Base-by-base conservation (phyloP, 2,113 vertebrate genomes). In the Semnornis frantzii region DNA sequence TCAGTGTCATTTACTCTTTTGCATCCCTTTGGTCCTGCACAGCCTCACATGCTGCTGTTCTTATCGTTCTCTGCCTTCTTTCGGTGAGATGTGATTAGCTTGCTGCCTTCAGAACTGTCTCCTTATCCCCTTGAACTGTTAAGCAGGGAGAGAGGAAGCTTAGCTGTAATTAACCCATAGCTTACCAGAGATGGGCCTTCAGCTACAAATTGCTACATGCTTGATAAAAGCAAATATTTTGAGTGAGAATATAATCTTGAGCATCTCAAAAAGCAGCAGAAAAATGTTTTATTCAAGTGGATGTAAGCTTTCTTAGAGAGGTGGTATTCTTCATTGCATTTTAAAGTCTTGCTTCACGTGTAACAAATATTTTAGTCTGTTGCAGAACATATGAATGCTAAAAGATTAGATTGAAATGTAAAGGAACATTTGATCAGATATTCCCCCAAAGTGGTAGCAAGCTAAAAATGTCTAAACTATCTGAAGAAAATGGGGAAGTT, bases 91-190 rank as follows among this genome's bases (percentile, higher is more conserved):
- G 69, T 48, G 91, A 75, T 87, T 71, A 87, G 48, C 52, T 59
- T 85, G 33, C 65, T 80, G 58, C 87, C 68, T 93, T 83, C 82
- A 83, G 75, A 89, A 48, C 73, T 92, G 55, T 59, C n/a, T 82
- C 9, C 60, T 87, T 76, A 87, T 83, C 75, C 77, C 31, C 55
- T 58, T 52, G 46, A 62, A 65, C 68, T 70, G 63, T 24, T 60
- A 39, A 85, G 66, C 39, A 73, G 70, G 54, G 30, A 55, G 34
- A 59, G 62, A 85, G 58, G 65, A 89, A 71, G 54, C 59, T 74
- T 91, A 72, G 48, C 65, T 85, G 60, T 64, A 68, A 62, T 91
- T 93, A 94, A 90, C 91, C 34, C 59, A 27, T 42, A 85, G 48
- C 18, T 80, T 87, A 37, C 81, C 81, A 82, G 59, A 72, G 70